Evolutionary conservation across 2,113 vertebrate species (phyloP).

Genomic region (Labrus mixtus): DNA sequence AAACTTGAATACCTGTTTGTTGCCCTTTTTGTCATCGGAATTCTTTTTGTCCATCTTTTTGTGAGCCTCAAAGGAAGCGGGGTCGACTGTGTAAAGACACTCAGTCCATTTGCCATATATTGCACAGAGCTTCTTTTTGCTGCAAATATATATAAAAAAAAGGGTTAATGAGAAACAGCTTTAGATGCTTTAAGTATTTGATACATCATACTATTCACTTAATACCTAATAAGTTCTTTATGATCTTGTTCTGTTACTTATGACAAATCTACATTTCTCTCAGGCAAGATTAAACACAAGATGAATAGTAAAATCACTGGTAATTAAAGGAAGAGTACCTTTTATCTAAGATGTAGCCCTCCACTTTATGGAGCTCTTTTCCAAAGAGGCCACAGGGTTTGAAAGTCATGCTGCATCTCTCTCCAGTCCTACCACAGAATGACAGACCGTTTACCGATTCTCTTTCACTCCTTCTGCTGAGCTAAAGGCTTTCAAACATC

Average conservation of each 20-base stretch:
- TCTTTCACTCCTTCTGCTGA: constrained; percentile 34
- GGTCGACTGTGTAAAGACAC: constrained; percentile 92
- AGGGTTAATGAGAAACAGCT: constrained; percentile 1
- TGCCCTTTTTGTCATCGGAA: constrained; percentile 91
- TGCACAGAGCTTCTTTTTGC: constrained; percentile 95
- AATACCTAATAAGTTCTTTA: neutral
- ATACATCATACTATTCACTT: neutral
- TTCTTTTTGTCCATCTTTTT: constrained; percentile 94
- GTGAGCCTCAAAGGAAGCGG: constrained; percentile 88
- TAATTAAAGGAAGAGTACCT: constrained; percentile 82
- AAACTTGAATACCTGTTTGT: constrained; percentile 86
- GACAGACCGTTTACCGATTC: constrained; percentile 54
- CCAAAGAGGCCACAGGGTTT: constrained; percentile 97
- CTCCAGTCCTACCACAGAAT: constrained; percentile 89
- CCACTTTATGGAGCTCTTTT: constrained; percentile 98
- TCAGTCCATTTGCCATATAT: constrained; percentile 99
- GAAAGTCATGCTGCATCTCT: constrained; percentile 94
- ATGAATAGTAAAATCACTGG: neutral
- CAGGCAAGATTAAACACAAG: constrained; percentile 1
- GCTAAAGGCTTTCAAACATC: constrained; percentile 62
- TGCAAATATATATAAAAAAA: constrained; percentile 65
- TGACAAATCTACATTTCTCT: constrained; percentile 4
- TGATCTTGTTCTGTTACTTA: neutral
- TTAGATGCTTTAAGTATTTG: neutral
- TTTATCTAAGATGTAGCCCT: constrained; percentile 98